phyloP scores from a whole-genome alignment of 2,888 invertebrate species.

The Drosophila prolongata region DNA sequence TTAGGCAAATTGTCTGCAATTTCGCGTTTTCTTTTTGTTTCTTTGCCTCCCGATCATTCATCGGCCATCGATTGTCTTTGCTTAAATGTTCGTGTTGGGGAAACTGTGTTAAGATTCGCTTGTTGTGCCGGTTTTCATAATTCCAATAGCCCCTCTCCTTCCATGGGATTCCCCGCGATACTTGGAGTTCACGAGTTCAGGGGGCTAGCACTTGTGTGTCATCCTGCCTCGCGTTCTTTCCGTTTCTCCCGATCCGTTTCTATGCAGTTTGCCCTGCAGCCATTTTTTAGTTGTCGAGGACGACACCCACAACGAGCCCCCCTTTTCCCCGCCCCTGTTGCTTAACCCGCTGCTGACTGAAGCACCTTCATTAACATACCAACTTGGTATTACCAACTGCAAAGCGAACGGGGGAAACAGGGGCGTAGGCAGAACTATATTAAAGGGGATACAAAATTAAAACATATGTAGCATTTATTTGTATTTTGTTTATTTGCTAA shows the following conservation, averaged over 20 bases:
- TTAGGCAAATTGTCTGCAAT: conserved; percentile 80
- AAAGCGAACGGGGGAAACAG: conserved; percentile 27
- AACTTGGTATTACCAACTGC: conserved; percentile 59
- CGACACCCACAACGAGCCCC: conserved; percentile 42
- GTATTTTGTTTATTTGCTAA: too few relatives aligned
- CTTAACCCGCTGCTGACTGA: conserved; percentile 41
- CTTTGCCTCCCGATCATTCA: conserved; percentile 18
- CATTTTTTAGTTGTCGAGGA: conserved; percentile 60
- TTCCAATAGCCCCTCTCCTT: conserved; percentile 18
- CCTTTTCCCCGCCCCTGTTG: background rate
- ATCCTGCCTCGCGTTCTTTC: conserved; percentile 45
- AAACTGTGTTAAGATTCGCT: conserved; percentile 65
- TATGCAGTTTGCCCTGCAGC: conserved; percentile 66
- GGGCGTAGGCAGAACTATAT: background rate
- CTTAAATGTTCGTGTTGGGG: conserved; percentile 39
- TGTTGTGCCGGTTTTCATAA: conserved; percentile 48
- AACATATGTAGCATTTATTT: background rate
- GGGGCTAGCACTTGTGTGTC: conserved; percentile 72
- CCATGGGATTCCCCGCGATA: conserved; percentile 33
- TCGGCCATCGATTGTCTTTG: conserved; percentile 50
- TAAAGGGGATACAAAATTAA: background rate
- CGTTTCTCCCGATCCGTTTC: conserved; percentile 35
- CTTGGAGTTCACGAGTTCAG: conserved; percentile 72
- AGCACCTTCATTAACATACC: conserved; percentile 79
- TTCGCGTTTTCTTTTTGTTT: conserved; percentile 36